A percentile compares a stretch with the other conserved stretches of the same genome.
Conservation (phyloP, 1,140 invertebrate species). For the Mizuhopecten yessoensis region DNA sequence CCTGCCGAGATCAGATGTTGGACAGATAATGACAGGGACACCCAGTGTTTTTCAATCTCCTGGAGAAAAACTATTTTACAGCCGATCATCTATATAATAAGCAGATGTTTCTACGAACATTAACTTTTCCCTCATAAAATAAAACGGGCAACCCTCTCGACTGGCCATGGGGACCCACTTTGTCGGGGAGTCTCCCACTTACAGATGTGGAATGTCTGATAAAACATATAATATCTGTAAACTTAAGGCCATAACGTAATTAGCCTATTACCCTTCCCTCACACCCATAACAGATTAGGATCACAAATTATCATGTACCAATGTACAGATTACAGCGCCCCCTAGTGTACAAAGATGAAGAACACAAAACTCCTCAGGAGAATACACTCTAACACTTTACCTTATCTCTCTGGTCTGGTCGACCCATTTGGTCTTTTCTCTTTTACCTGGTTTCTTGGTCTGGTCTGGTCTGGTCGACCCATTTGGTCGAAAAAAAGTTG, state of each 20-base stretch:
- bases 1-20: background rate
- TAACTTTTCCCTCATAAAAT: constrained; percentile 21
- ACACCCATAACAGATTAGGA: background rate
- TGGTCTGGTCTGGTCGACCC: too few species aligned
- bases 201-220: background rate
- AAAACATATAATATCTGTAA: background rate
- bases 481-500: too few species aligned
- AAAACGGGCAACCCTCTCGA: background rate
- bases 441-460: too few species aligned
- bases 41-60: constrained; percentile 23
- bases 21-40: background rate
- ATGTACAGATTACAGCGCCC: background rate
- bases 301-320: background rate
- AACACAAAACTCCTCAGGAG: background rate
- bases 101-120: background rate
- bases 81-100: background rate
- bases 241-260: background rate
- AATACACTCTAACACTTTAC: background rate
- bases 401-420: too few species aligned
- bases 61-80: background rate
- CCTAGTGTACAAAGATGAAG: background rate
- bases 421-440: too few species aligned
- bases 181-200: background rate
- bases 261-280: background rate
- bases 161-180: background rate